Percentiles rank a stretch among this genome's conserved stretches.
Conservation (phyloP, 2,888 invertebrate species). For the Ormyrus nitidulus region DNA sequence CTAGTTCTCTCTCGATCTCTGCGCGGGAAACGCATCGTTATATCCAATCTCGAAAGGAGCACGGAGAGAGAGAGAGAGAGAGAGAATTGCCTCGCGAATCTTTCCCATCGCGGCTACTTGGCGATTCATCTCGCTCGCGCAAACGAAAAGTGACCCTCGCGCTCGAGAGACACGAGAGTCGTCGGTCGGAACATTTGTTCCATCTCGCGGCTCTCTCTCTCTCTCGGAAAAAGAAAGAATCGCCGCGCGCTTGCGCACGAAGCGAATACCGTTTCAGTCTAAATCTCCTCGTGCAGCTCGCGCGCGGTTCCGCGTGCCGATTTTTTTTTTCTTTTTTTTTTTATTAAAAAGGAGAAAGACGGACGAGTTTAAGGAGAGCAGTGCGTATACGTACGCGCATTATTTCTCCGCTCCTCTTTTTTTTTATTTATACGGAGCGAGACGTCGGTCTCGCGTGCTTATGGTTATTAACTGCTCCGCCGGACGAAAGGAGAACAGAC, state of each 20-base stretch:
- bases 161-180: neutral
- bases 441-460: neutral
- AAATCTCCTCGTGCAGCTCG: constrained; percentile 18
- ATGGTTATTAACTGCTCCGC: constrained; percentile 30
- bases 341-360: neutral
- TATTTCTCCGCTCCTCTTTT: neutral
- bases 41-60: no score
- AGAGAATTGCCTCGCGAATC: no score
- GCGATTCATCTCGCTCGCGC: constrained; percentile 11
- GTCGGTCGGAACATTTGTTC: no score
- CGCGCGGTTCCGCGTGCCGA: constrained; percentile 22
- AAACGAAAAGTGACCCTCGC: neutral
- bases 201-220: neutral
- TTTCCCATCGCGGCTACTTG: neutral
- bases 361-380: constrained; percentile 7
- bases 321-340: neutral
- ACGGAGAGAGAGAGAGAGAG: no score
- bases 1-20: no score
- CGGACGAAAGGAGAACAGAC: constrained; percentile 37
- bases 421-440: neutral
- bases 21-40: no score
- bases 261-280: constrained; percentile 36
- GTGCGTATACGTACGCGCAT: neutral
- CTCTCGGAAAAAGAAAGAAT: constrained; percentile 13
- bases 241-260: neutral